These are phyloP conservation scores for Chrysochloris asiatica DNA, from an alignment of 2,113 vertebrate species.

Conservation along the genomic window DNA sequence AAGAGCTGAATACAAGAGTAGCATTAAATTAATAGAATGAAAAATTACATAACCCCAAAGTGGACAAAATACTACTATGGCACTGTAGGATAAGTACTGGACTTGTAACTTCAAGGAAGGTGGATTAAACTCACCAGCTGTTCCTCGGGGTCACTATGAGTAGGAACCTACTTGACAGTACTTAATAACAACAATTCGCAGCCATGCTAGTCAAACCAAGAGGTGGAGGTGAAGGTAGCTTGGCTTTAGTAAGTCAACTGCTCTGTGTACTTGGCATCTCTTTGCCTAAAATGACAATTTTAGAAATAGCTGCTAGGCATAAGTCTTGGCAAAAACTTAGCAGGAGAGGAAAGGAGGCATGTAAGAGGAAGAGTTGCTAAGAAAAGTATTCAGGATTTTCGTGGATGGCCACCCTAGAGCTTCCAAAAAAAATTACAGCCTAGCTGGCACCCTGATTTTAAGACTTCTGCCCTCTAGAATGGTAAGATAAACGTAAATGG, in stretches of 20 bases:
- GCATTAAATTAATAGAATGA: neutral
- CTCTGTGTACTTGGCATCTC: neutral
- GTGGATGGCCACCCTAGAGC: neutral
- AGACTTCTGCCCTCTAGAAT: neutral
- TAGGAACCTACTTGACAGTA: too few relatives aligned
- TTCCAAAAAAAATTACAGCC: neutral
- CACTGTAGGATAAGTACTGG: too few relatives aligned
- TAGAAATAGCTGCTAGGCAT: neutral
- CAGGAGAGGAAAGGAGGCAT: neutral
- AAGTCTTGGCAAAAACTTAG: neutral
- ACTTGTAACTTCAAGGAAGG: too few relatives aligned
- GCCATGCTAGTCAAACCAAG: neutral
- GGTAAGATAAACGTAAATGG: neutral
- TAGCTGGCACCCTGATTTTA: neutral
- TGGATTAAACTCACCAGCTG: too few relatives aligned
- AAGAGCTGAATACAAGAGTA: slow-evolving; percentile 11
- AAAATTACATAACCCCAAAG: neutral
- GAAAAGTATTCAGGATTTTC: neutral
- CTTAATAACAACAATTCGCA: too few relatives aligned
- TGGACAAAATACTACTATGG: neutral
- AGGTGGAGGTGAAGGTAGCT: neutral
- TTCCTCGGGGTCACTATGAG: too few relatives aligned
- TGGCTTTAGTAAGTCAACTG: neutral
- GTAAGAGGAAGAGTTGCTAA: neutral
- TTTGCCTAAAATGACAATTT: neutral